These are phyloP conservation scores for Zoanthus sociatus DNA, from an alignment of 92 coral and sea anemone species.

Conservation along the genomic window DNA sequence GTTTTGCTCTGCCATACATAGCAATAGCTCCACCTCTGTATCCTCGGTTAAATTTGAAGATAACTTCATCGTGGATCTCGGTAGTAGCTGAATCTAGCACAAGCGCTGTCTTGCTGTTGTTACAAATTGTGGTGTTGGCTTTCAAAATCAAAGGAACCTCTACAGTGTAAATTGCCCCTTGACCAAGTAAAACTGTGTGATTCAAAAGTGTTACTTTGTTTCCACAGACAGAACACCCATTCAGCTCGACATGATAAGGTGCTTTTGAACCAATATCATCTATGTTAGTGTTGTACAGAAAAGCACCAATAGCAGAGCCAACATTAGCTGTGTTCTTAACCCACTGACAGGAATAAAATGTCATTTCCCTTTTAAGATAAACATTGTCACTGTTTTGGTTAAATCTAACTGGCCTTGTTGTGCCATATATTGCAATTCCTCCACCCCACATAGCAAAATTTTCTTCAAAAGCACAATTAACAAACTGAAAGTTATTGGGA, in stretches of 20 bases:
- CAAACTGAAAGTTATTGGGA: slow-evolving; percentile 49
- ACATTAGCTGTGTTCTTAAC: slow-evolving; percentile 73
- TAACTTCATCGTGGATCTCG: slow-evolving; percentile 61
- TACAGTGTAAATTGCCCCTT: slow-evolving; percentile 84
- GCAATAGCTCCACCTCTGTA: slow-evolving; percentile 91
- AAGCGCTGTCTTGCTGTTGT: slow-evolving; percentile 79
- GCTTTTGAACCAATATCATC: slow-evolving; percentile 83
- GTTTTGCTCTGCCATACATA: slow-evolving; percentile 80
- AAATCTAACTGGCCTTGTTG: slow-evolving; percentile 57
- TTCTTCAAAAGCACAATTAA: slow-evolving; percentile 42
- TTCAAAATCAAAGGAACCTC: slow-evolving; percentile 79
- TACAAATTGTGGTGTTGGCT: slow-evolving; percentile 43
- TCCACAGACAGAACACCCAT: slow-evolving; percentile 50
- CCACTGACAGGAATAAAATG: slow-evolving; percentile 58
- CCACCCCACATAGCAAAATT: slow-evolving; percentile 79
- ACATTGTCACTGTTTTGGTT: slow-evolving; percentile 3
- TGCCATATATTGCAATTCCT: slow-evolving; percentile 68
- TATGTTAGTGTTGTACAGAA: slow-evolving; percentile 76
- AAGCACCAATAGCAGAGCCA: slow-evolving; percentile 89
- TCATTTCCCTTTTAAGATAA: slow-evolving; percentile 44
- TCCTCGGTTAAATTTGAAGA: slow-evolving; percentile 76
- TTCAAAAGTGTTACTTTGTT: slow-evolving; percentile 59
- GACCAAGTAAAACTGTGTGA: slow-evolving; percentile 66
- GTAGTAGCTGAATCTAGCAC: slow-evolving; percentile 75
- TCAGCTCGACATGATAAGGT: slow-evolving; percentile 68